A percentile compares a stretch with the other conserved stretches of the same genome.
Evolutionary conservation across 2,888 invertebrate species (phyloP).

Genomic region (Taphrorychus bicolor): DNA sequence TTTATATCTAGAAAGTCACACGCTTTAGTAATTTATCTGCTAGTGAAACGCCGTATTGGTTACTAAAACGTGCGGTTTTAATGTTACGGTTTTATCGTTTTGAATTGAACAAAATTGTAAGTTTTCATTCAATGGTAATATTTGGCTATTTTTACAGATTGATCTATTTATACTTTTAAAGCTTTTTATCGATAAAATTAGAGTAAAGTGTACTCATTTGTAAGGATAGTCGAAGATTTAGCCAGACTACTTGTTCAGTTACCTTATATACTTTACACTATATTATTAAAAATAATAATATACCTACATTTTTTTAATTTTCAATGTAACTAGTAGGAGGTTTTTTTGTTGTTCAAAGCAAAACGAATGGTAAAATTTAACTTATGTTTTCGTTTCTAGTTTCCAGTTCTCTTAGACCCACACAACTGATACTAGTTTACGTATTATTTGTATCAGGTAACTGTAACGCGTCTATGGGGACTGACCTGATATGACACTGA

Average conservation of each 20-base stretch:
- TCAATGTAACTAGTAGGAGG: not conserved
- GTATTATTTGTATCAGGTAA: no score
- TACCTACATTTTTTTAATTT: not conserved
- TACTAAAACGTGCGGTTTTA: slow-evolving; percentile 20
- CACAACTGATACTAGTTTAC: no score
- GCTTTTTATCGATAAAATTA: not conserved
- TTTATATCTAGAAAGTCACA: not conserved
- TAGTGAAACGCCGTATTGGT: not conserved
- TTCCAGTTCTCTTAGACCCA: not conserved
- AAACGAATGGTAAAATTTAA: slow-evolving; percentile 26
- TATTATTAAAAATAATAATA: slow-evolving; percentile 17
- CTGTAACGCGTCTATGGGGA: not conserved
- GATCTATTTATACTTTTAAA: not conserved
- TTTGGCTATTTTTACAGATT: slow-evolving; percentile 33
- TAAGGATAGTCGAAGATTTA: slow-evolving; percentile 29
- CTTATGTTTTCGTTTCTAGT: not conserved
- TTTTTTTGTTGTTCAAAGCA: slow-evolving; percentile 33
- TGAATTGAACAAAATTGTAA: slow-evolving; percentile 36
- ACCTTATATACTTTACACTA: slow-evolving; percentile 25
- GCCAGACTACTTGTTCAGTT: slow-evolving; percentile 9
- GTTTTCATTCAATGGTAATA: slow-evolving; percentile 3
- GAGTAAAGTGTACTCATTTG: slow-evolving; percentile 5
- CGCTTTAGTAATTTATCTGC: not conserved
- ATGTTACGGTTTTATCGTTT: slow-evolving; percentile 28
- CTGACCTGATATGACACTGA: not conserved